Evolutionary conservation across 2,888 invertebrate genomes (phyloP).

Genomic region (Trachelus stipa): DNA sequence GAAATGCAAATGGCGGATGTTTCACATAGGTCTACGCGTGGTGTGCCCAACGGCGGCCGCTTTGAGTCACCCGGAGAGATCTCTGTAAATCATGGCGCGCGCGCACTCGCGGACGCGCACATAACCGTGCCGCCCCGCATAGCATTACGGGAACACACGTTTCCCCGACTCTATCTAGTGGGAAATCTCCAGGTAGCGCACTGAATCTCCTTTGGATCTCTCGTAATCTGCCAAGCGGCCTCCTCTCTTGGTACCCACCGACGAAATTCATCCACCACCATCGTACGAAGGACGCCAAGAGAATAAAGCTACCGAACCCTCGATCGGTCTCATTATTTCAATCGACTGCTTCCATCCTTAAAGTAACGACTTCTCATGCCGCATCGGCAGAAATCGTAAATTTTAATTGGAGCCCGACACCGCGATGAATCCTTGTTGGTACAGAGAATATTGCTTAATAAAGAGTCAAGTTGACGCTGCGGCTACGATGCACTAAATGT

Average conservation of each 20-base stretch:
- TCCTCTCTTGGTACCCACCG: too few relatives aligned
- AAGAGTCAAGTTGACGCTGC: neutral
- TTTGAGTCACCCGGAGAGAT: constrained; percentile 37
- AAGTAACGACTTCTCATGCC: too few relatives aligned
- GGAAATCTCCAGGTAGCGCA: constrained; percentile 36
- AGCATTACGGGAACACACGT: constrained; percentile 9
- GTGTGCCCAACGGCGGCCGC: constrained; percentile 38
- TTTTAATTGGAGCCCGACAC: too few relatives aligned
- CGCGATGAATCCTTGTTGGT: too few relatives aligned
- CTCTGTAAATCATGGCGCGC: constrained; percentile 45
- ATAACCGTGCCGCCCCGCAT: constrained; percentile 9
- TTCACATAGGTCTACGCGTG: constrained; percentile 39
- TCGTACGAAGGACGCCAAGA: too few relatives aligned
- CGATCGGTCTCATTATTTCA: too few relatives aligned
- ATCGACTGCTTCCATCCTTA: too few relatives aligned
- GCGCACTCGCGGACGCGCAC: constrained; percentile 11
- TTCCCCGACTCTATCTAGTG: constrained; percentile 31
- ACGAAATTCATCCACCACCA: too few relatives aligned
- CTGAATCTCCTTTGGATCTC: constrained; percentile 31
- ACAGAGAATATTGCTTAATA: too few relatives aligned
- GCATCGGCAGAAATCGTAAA: too few relatives aligned
- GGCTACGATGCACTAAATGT: neutral
- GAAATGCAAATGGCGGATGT: constrained; percentile 41
- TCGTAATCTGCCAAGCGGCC: too few relatives aligned
- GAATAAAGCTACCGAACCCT: too few relatives aligned